Evolutionary conservation across 2,113 vertebrate genomes (phyloP).

Genomic region (Phaetusa simplex): DNA sequence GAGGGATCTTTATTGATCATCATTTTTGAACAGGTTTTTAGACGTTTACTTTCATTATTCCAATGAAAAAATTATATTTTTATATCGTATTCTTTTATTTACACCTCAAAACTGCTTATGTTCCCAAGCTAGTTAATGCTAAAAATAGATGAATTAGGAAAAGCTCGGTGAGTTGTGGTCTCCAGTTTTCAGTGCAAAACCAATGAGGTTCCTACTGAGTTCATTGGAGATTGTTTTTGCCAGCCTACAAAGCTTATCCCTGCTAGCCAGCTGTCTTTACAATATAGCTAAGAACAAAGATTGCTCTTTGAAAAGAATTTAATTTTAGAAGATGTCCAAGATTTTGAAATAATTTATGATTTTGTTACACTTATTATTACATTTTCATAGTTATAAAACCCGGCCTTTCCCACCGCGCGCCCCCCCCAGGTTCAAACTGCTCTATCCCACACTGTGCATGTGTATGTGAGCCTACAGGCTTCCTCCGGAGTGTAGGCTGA

Average conservation of each 20-base stretch:
- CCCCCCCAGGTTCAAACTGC: not conserved
- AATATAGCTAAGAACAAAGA: not conserved
- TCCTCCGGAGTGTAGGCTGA: not conserved
- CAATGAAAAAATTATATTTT: not conserved
- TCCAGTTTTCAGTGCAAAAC: not conserved
- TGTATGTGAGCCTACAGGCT: not conserved
- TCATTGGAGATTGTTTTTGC: not conserved
- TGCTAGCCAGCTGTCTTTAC: not conserved
- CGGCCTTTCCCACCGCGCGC: not conserved
- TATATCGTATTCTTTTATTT: not conserved
- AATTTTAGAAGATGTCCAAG: not conserved
- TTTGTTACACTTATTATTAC: not conserved
- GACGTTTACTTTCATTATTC: not conserved
- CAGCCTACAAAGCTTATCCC: not conserved
- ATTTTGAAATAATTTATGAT: not conserved
- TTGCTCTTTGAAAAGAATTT: not conserved
- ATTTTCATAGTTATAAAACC: not conserved
- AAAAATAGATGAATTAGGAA: not conserved
- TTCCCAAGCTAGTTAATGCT: not conserved
- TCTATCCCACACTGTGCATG: not conserved
- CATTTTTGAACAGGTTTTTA: not conserved
- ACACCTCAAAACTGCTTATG: not conserved
- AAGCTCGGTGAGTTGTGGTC: not conserved
- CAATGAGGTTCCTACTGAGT: not conserved
- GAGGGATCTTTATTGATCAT: not conserved